These are phyloP conservation scores for Neodiprion fabricii DNA, from an alignment of 1,140 invertebrate genomes.

Conservation along the genomic window DNA sequence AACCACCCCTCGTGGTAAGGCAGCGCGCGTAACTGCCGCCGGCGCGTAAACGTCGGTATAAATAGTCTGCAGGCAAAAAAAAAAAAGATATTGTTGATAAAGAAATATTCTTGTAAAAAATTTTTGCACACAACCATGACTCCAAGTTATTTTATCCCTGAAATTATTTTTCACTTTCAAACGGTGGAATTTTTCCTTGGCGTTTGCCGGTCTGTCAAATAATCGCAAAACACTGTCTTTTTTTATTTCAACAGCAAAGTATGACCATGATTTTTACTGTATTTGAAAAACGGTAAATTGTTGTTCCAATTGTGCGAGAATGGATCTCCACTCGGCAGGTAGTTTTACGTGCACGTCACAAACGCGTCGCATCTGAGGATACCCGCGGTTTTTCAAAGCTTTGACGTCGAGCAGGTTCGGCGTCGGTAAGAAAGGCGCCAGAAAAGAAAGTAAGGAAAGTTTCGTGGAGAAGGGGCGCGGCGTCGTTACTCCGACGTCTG, in stretches of 20 bases:
- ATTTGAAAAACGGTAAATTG: neutral
- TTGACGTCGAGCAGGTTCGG: neutral
- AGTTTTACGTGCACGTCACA: too few species aligned
- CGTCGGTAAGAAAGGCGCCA: constrained; percentile 24
- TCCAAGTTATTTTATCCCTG: neutral
- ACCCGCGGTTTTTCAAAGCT: too few species aligned
- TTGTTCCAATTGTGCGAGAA: neutral
- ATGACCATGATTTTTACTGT: too few species aligned
- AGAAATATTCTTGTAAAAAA: constrained; percentile 11
- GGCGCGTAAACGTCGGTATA: constrained; percentile 49
- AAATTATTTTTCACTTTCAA: neutral
- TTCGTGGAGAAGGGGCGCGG: constrained; percentile 37
- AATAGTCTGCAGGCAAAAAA: constrained; percentile 8
- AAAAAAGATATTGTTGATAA: constrained; percentile 18
- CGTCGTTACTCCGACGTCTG: constrained; percentile 34
- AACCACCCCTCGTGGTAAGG: constrained; percentile 53
- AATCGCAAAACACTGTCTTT: too few species aligned
- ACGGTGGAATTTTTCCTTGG: neutral
- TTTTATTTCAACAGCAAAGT: too few species aligned
- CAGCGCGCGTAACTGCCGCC: constrained; percentile 34
- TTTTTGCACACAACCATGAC: neutral
- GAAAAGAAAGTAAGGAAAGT: constrained; percentile 22
- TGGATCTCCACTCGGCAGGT: too few species aligned
- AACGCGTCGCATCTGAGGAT: too few species aligned
- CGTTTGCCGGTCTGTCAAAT: neutral